phyloP scores from a whole-genome alignment of 2,113 vertebrate genomes.

The Lepidiolamprologus cunningtoni region DNA sequence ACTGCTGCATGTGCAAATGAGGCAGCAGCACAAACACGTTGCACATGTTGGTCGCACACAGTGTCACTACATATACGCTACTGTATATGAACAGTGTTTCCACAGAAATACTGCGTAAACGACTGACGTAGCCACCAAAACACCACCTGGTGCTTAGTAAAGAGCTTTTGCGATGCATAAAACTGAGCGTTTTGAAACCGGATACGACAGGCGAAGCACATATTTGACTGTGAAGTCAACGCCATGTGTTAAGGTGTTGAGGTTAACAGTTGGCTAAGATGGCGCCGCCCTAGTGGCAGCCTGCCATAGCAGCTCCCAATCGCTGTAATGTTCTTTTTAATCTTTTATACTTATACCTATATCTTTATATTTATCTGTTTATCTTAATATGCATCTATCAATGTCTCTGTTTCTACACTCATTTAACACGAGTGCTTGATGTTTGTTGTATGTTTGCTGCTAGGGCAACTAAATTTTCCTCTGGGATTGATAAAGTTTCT shows the following conservation, averaged over 20 bases:
- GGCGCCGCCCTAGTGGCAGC: neutral
- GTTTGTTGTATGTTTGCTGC: neutral
- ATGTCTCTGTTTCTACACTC: neutral
- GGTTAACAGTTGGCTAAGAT: neutral
- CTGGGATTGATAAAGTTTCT: neutral
- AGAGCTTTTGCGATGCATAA: neutral
- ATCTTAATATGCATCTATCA: neutral
- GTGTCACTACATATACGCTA: neutral
- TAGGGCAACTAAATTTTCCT: neutral
- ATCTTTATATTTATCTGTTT: neutral
- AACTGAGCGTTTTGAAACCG: neutral
- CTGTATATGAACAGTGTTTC: neutral
- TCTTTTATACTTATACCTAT: neutral
- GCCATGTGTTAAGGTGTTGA: rapidly evolving
- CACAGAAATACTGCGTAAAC: neutral
- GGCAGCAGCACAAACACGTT: neutral
- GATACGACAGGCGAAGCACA: neutral
- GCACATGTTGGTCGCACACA: neutral
- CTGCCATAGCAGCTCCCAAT: rapidly evolving
- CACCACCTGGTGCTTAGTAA: neutral
- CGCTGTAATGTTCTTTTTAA: rapidly evolving
- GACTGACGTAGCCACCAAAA: neutral
- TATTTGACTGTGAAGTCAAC: neutral
- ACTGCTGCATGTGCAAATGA: neutral
- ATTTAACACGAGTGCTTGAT: neutral